Evolutionary conservation across 2,797 vertebrate genomes (phyloP), one percentile per base, ranked within the genome.

Genomic region (Acomys russatus): DNA sequence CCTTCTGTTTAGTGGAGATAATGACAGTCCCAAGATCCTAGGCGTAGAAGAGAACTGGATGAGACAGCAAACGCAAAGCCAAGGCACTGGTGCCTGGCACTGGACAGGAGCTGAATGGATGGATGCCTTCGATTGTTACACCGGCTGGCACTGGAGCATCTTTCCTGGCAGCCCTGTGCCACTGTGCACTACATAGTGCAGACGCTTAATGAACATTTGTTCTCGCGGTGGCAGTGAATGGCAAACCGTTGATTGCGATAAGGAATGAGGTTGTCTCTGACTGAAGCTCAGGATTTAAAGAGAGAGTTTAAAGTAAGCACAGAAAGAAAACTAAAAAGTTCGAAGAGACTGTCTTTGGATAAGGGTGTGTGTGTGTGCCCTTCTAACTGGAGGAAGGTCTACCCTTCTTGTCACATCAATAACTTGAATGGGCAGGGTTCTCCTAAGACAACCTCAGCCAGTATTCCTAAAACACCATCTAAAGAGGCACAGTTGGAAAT

Each of bases 251-350:
- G 94, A n/a, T 93, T 76, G n/a, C 64, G 96, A 97, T 97, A 97
- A 97, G 77, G 59, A 96, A 97, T 97, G 97, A 97, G 77, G 94
- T 49, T 84, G 61, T 12, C 61, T 95, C 95, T 98, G 97, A 95
- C 96, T 88, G 79, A 51, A 63, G 92, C 95, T 97, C 97, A 97
- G 96, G 94, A 94, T 94, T 97, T 91, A 91, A 95, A 94, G 85
- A 23, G 1, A 61, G 51, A 22, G 10, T 6, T 18, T 61, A 91
- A 64, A 82, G 79, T 56, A 92, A 83, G 35, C 44, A 59, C 23
- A 85, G 22, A 56, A 89, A 79, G 51, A 71, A 84, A 71, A 91
- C 14, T 28, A 66, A 78, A 11, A 1, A 1, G 0, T 56, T 15
- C 28, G 61, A 28, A 22, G 74, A 9, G 6, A 54, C 54, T 14